These are phyloP conservation scores for Pygmarrhopalites habei DNA, from an alignment of 1,140 invertebrate species.

Conservation along the genomic window DNA sequence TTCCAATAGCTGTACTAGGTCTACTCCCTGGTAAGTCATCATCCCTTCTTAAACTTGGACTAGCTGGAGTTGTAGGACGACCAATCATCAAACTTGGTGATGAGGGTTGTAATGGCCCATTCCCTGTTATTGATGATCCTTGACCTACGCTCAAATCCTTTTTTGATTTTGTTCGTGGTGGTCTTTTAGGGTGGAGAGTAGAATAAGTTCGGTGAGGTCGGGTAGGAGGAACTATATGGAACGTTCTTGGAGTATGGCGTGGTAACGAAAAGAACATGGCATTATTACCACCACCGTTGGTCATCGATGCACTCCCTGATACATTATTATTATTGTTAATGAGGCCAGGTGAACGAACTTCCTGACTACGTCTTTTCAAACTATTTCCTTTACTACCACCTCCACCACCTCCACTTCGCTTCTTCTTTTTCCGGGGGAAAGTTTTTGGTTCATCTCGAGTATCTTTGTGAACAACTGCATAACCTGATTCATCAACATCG, in stretches of 20 bases:
- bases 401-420: neutral
- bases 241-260: slow-evolving; percentile 32
- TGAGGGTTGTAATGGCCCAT: neutral
- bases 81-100: neutral
- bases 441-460: slow-evolving; percentile 18
- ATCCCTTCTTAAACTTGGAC: neutral
- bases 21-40: slow-evolving; percentile 9
- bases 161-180: slow-evolving; percentile 29
- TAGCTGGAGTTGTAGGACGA: neutral
- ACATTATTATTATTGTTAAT: neutral
- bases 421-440: slow-evolving; percentile 33
- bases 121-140: too few relatives aligned
- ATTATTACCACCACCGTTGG: neutral
- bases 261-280: slow-evolving; percentile 33
- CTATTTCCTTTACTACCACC: slow-evolving; percentile 25
- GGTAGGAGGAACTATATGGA: slow-evolving; percentile 36
- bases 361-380: slow-evolving; percentile 17
- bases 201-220: slow-evolving; percentile 36
- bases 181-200: slow-evolving; percentile 33
- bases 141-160: slow-evolving; percentile 2
- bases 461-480: slow-evolving; percentile 35
- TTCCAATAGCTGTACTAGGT: slow-evolving; percentile 31
- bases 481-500: slow-evolving; percentile 32
- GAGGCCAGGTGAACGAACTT: neutral
- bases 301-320: too few relatives aligned